Conservation (phyloP, 2,888 invertebrate species). For the Drosophila melanocephala region DNA sequence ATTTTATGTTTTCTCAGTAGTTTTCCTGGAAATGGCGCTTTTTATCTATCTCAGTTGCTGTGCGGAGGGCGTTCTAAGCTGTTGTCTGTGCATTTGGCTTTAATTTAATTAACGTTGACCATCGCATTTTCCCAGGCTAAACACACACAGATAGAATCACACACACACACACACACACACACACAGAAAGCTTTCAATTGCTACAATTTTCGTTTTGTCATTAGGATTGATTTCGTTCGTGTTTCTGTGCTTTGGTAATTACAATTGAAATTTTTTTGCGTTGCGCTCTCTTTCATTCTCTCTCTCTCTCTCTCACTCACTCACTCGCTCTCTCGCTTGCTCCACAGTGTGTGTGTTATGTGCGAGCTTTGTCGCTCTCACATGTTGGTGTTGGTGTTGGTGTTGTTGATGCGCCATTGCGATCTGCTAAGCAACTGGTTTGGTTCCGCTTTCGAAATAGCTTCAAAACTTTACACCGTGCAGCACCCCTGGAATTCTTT, state of each 20-base stretch:
- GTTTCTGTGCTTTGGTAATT: constrained; percentile 48
- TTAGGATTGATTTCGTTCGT: constrained; percentile 48
- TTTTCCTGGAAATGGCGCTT: constrained; percentile 43
- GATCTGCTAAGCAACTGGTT: constrained; percentile 66
- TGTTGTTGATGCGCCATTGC: constrained; percentile 58
- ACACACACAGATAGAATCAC: not conserved
- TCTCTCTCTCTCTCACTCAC: not conserved
- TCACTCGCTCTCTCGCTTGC: not conserved
- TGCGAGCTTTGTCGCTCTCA: constrained; percentile 44
- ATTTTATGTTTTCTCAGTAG: constrained; percentile 35
- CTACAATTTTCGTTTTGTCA: constrained; percentile 48
- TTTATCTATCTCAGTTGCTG: constrained; percentile 34
- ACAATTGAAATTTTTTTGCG: constrained; percentile 37
- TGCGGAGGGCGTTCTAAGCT: constrained; percentile 38
- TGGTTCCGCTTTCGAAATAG: constrained; percentile 78
- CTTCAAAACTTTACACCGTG: constrained; percentile 34
- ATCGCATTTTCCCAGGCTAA: constrained; percentile 49
- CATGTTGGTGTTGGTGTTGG: constrained; percentile 1
- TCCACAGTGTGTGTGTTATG: constrained; percentile 9
- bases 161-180: not conserved
- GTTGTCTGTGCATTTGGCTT: constrained; percentile 32
- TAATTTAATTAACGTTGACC: constrained; percentile 66
- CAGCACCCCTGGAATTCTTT: constrained; percentile 59
- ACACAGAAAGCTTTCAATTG: constrained; percentile 34
- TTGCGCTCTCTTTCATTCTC: not conserved